These are phyloP conservation scores for Python bivittatus DNA, from an alignment of 2,113 vertebrate species.

Conservation along the genomic window DNA sequence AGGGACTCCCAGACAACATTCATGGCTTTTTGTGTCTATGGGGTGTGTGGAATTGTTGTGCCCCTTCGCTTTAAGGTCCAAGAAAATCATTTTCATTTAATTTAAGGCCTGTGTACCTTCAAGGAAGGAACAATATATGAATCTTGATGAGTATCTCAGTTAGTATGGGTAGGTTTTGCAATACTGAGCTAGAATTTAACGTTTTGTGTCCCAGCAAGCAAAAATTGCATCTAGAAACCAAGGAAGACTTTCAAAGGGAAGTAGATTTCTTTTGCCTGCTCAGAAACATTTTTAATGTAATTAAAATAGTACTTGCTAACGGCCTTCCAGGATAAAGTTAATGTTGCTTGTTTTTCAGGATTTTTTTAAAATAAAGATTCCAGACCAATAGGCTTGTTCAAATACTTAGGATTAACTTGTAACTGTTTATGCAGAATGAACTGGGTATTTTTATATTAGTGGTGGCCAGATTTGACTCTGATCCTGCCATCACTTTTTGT, in stretches of 20 bases:
- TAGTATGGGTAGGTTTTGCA: neutral
- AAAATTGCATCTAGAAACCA: neutral
- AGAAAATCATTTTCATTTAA: neutral
- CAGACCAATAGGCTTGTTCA: neutral
- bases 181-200: neutral
- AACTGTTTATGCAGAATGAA: neutral
- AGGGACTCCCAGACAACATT: too few relatives aligned
- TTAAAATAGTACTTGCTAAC: neutral
- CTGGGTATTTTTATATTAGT: neutral
- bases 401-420: neutral
- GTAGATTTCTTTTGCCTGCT: neutral
- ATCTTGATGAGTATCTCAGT: neutral
- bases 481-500: neutral
- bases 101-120: neutral
- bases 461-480: neutral
- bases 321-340: neutral
- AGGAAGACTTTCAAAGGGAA: neutral
- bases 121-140: neutral
- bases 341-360: neutral
- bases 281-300: neutral
- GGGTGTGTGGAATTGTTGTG: too few relatives aligned
- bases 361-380: neutral
- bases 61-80: neutral
- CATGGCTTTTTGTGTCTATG: too few relatives aligned
- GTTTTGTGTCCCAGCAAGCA: neutral